Evolutionary conservation across 2,113 vertebrate species (phyloP).

Genomic region (Alethe castanea): DNA sequence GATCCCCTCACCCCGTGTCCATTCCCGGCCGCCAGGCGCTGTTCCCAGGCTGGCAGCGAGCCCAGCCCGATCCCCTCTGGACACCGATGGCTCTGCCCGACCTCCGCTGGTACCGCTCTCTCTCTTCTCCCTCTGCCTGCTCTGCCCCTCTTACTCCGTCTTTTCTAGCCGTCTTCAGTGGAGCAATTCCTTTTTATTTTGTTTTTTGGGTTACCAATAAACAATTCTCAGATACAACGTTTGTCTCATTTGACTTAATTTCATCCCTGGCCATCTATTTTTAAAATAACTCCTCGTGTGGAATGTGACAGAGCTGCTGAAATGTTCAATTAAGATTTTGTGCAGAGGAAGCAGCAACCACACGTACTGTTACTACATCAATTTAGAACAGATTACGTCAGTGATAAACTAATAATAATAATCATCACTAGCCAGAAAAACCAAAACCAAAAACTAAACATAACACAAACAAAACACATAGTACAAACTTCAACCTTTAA

Average conservation of each 20-base stretch:
- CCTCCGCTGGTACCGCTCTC: rapidly evolving
- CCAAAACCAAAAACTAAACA: rapidly evolving
- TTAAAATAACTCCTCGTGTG: neutral
- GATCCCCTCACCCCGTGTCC: no score
- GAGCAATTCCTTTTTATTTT: neutral
- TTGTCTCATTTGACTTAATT: no score
- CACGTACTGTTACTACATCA: neutral
- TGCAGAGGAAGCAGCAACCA: neutral
- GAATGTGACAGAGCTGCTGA: neutral
- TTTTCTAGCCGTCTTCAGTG: neutral
- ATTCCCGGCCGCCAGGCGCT: no score
- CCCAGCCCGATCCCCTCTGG: neutral
- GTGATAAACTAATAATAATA: neutral
- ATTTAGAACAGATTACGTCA: neutral
- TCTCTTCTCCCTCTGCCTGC: neutral
- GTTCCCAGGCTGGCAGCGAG: neutral
- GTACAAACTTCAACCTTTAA: neutral
- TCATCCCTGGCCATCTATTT: neutral
- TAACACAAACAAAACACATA: neutral
- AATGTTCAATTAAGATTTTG: neutral
- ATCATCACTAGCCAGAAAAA: neutral
- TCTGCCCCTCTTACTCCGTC: neutral
- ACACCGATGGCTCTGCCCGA: rapidly evolving
- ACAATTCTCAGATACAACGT: neutral
- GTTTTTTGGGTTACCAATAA: no score